Conservation (phyloP, 2,113 vertebrate species). For the Phalacrocorax carbo region DNA sequence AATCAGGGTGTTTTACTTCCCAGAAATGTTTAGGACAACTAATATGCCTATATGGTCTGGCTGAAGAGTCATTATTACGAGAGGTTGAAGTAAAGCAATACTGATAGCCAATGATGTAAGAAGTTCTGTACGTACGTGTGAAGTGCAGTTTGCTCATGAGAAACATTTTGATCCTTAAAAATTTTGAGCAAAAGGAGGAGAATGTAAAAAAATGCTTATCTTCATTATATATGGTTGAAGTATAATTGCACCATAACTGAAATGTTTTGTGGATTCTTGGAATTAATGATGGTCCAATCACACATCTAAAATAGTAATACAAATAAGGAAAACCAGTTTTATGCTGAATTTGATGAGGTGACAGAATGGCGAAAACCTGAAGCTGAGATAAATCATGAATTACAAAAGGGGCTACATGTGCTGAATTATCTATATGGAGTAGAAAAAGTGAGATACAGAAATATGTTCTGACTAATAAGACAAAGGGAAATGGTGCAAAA, state of each 20-base stretch:
- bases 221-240: not conserved
- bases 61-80: not conserved
- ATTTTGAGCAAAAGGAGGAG: not conserved
- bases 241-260: not conserved
- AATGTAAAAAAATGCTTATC: not conserved
- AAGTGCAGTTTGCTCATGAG: not conserved
- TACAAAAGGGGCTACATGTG: not conserved
- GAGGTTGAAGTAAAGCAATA: not conserved
- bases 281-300: not conserved
- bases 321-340: not conserved
- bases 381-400: not conserved
- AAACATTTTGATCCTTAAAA: not conserved
- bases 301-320: not conserved
- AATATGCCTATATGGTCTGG: not conserved
- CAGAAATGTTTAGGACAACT: not conserved
- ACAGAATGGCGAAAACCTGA: not conserved
- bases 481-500: slow-evolving; percentile 69
- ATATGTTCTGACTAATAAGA: slow-evolving; percentile 66
- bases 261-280: not conserved
- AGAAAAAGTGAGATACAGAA: slow-evolving; percentile 52
- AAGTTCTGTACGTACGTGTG: fast-evolving
- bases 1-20: not conserved
- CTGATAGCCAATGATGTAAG: not conserved
- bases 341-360: not conserved
- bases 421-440: slow-evolving; percentile 24